phyloP scores from a whole-genome alignment of 2,797 vertebrate species.

The Molossus alvarezi region DNA sequence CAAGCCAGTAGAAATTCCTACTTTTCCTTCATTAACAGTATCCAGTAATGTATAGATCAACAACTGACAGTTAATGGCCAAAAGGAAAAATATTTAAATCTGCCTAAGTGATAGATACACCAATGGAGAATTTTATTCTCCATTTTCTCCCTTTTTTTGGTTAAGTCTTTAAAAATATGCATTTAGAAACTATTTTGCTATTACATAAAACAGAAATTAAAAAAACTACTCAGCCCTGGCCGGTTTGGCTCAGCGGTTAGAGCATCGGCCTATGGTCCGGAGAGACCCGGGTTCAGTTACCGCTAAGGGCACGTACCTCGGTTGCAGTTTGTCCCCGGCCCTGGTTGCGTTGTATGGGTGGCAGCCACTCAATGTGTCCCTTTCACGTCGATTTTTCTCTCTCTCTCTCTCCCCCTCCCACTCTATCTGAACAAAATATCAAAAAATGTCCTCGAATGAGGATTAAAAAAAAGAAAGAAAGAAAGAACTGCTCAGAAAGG shows the following conservation, averaged over 20 bases:
- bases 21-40: background rate
- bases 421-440: no score
- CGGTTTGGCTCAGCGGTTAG: background rate
- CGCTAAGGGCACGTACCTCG: no score
- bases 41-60: background rate
- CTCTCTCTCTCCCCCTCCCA: no score
- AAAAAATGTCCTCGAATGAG: no score
- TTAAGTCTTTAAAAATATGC: constrained; percentile 42
- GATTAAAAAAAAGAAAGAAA: no score
- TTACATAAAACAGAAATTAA: background rate
- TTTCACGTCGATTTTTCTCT: no score
- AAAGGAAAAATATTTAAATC: constrained; percentile 50
- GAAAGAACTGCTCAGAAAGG: background rate
- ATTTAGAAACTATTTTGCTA: constrained; percentile 25
- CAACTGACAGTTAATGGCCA: background rate
- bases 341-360: no score
- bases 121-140: constrained; percentile 28
- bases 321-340: no score
- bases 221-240: background rate
- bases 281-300: no score
- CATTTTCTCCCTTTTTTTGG: constrained; percentile 20
- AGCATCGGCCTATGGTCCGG: no score
- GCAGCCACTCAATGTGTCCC: no score
- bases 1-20: background rate
- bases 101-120: background rate